Evolutionary conservation across 2,888 invertebrate genomes (phyloP).

Genomic region (Atethmia centrago): DNA sequence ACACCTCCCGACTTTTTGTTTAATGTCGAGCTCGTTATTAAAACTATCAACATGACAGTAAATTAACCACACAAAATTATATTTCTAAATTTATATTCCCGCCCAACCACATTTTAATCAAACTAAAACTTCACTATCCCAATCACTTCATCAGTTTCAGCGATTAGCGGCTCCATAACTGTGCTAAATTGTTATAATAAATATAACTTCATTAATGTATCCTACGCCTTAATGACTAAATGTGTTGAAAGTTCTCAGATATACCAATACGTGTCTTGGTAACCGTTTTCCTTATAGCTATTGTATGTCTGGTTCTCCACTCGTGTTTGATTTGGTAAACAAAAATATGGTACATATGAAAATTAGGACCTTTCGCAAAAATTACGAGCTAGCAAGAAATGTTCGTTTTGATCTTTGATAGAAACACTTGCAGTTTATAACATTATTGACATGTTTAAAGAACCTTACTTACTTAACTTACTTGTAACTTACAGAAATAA

Average conservation of each 20-base stretch:
- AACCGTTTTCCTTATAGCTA: slow-evolving; percentile 25
- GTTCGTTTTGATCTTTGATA: background rate
- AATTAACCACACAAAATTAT: background rate
- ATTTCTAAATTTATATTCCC: background rate
- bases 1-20: background rate
- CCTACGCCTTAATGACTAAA: slow-evolving; percentile 18
- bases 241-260: slow-evolving; percentile 26
- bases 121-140: background rate
- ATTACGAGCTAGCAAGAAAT: background rate
- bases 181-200: background rate
- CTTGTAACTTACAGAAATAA: too few species aligned
- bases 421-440: background rate
- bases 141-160: background rate
- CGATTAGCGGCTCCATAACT: background rate
- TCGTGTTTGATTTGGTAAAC: background rate
- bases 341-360: background rate
- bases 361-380: background rate
- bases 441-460: too few species aligned
- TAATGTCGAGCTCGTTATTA: background rate
- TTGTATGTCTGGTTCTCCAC: background rate
- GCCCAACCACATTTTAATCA: background rate
- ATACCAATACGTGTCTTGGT: slow-evolving; percentile 12
- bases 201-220: slow-evolving; percentile 10
- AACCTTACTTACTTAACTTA: too few species aligned
- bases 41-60: background rate